These are phyloP conservation scores for Elanoides forficatus DNA, from an alignment of 2,113 vertebrate genomes.

Conservation along the genomic window DNA sequence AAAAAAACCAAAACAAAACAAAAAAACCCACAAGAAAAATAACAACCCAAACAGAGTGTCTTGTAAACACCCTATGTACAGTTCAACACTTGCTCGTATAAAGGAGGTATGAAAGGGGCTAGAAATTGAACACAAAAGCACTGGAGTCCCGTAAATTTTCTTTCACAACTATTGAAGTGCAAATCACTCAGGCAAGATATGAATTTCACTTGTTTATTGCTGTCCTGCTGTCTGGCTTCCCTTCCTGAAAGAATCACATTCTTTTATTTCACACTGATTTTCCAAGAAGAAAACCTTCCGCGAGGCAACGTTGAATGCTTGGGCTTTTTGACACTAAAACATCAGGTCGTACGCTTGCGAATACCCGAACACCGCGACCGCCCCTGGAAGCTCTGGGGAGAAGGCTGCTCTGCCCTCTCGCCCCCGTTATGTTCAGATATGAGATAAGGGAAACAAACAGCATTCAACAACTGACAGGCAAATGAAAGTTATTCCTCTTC, in stretches of 20 bases:
- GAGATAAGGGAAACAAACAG: slow-evolving; percentile 1
- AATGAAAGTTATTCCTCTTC: neutral
- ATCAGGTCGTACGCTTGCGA: neutral
- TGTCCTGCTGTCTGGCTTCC: slow-evolving; percentile 71
- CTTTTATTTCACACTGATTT: slow-evolving; percentile 56
- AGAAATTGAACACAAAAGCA: slow-evolving; percentile 72
- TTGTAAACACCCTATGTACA: slow-evolving; percentile 67
- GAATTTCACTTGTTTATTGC: slow-evolving; percentile 78
- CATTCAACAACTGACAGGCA: neutral
- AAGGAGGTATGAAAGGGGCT: slow-evolving; percentile 72
- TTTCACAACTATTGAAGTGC: slow-evolving; percentile 76
- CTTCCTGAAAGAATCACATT: slow-evolving; percentile 55
- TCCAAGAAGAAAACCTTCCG: slow-evolving; percentile 61
- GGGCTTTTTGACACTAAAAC: neutral
- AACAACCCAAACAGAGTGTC: slow-evolving; percentile 65
- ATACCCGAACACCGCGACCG: neutral
- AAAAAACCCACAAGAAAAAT: slow-evolving; percentile 32
- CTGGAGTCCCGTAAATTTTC: slow-evolving; percentile 68
- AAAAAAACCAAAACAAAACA: slow-evolving; percentile 54
- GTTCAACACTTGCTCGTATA: slow-evolving; percentile 68
- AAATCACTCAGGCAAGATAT: slow-evolving; percentile 73
- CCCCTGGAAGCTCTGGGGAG: neutral
- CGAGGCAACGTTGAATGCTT: slow-evolving; percentile 12
- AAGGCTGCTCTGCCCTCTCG: neutral
- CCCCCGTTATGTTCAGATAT: neutral